Conservation (phyloP, 1,140 invertebrate genomes). For the Lasaia peninsularis region DNA sequence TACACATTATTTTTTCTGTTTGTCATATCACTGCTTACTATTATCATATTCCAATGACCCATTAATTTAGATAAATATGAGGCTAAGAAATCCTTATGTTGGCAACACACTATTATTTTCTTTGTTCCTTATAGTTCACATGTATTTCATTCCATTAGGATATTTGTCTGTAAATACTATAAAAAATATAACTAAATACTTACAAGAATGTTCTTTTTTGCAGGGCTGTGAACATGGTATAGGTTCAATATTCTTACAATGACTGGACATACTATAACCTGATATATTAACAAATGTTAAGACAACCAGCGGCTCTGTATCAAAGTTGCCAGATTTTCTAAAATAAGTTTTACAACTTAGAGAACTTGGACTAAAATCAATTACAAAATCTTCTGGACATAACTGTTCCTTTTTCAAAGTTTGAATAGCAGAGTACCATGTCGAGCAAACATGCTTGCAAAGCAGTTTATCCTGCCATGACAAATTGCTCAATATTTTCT, state of each 20-base stretch:
- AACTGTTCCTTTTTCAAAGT: conserved; percentile 49
- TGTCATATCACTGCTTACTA: too few species aligned
- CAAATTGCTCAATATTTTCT: conserved; percentile 58
- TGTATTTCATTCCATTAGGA: too few species aligned
- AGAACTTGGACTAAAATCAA: conserved; percentile 31
- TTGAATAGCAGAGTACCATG: conserved; percentile 58
- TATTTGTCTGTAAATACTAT: too few species aligned
- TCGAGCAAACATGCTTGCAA: conserved; percentile 54
- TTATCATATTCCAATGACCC: too few species aligned
- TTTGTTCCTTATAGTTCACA: too few species aligned
- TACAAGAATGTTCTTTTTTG: conserved; percentile 42
- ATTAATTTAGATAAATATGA: too few species aligned
- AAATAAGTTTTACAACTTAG: conserved; percentile 29
- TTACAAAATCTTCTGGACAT: conserved; percentile 49
- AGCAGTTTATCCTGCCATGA: conserved; percentile 63
- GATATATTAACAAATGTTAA: conserved; percentile 53
- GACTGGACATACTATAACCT: conserved; percentile 30
- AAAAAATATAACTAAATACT: background rate
- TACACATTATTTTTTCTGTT: too few species aligned
- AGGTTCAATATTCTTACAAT: conserved; percentile 43
- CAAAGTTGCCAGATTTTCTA: conserved; percentile 42
- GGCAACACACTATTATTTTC: too few species aligned
- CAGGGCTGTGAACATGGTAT: conserved; percentile 45
- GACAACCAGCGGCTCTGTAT: conserved; percentile 52
- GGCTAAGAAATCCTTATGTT: too few species aligned